These are phyloP conservation scores for Metacarcinus magister DNA, from an alignment of 2,888 invertebrate species.

Conservation along the genomic window DNA sequence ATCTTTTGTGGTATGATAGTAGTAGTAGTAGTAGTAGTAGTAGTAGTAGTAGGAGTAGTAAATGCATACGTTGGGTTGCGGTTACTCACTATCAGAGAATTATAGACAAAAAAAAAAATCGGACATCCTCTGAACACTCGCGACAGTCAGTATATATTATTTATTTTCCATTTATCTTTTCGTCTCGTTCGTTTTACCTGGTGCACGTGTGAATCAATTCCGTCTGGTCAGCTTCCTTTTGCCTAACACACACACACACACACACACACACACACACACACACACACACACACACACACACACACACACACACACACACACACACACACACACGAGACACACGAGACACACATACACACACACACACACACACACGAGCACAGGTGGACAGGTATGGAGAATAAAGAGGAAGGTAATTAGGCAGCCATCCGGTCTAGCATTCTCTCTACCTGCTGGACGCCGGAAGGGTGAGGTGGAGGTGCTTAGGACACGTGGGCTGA, in stretches of 20 bases:
- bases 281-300: constrained; percentile 54
- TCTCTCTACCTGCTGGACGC: neutral
- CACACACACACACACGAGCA: neutral
- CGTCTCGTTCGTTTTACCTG: neutral
- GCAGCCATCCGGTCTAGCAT: neutral
- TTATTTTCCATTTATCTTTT: neutral
- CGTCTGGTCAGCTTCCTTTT: neutral
- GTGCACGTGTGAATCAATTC: neutral
- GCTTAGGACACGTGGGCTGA: constrained; percentile 6
- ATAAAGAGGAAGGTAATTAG: constrained; percentile 11
- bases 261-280: constrained; percentile 31
- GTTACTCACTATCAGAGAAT: neutral
- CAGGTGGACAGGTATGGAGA: constrained; percentile 5
- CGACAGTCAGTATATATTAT: neutral
- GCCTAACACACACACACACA: neutral
- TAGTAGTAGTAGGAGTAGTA: neutral
- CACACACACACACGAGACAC: constrained; percentile 16
- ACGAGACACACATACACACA: constrained; percentile 20
- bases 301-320: constrained; percentile 26
- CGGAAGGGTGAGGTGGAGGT: constrained; percentile 31
- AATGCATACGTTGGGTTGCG: neutral
- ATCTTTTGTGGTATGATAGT: neutral
- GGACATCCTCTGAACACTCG: neutral
- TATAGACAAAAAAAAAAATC: neutral
- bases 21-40: neutral